Percentiles rank a stretch among this genome's conserved stretches.
Conservation (phyloP, 2,888 invertebrate genomes). For the Luffia ferchaultella region DNA sequence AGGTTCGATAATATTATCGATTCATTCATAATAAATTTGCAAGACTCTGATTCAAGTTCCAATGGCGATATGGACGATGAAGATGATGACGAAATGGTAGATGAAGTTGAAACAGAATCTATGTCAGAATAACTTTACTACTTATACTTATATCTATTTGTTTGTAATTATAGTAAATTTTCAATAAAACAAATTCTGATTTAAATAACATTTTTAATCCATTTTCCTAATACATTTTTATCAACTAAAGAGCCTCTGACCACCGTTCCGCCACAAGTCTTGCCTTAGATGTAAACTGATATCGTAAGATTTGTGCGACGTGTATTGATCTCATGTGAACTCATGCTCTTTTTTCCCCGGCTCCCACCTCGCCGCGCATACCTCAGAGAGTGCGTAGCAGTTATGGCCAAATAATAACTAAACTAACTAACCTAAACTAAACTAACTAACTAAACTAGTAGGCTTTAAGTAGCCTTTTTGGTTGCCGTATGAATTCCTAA, state of each 20-base stretch:
- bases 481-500: too few relatives aligned
- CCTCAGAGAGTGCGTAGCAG: too few relatives aligned
- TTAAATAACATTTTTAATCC: neutral
- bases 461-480: too few relatives aligned
- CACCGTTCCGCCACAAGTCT: neutral
- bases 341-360: slow-evolving; percentile 1
- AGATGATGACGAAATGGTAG: neutral
- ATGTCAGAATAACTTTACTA: neutral
- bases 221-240: neutral
- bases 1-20: neutral
- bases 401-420: neutral
- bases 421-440: too few relatives aligned
- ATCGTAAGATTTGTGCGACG: slow-evolving; percentile 4
- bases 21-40: neutral
- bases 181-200: neutral
- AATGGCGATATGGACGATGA: neutral
- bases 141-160: neutral
- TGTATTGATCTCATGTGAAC: slow-evolving; percentile 4
- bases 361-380: neutral
- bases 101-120: neutral
- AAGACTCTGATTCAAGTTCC: neutral
- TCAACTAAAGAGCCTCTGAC: neutral
- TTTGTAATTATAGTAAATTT: neutral
- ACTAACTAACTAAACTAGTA: too few relatives aligned
- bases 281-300: slow-evolving; percentile 4